Percentiles rank a stretch among this genome's conserved stretches.
Evolutionary conservation across 2,888 invertebrate genomes (phyloP).

Genomic region (Caenorhabditis imperialis): DNA sequence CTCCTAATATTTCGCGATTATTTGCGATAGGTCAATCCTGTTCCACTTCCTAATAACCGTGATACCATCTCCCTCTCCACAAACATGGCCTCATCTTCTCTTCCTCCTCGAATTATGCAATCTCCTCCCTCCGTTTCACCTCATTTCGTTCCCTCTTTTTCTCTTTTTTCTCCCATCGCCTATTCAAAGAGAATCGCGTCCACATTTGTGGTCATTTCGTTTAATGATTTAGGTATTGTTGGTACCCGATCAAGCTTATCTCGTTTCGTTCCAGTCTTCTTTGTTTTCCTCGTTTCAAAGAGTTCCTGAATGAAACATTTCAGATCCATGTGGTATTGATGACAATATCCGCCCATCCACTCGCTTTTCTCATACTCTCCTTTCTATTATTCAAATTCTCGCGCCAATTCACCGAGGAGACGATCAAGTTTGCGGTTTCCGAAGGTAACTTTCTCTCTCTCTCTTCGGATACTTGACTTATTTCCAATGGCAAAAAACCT

Average conservation of each 20-base stretch:
- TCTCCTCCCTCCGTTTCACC: slow-evolving; percentile 35
- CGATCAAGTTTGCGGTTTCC: slow-evolving; percentile 35
- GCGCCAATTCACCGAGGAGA: slow-evolving; percentile 36
- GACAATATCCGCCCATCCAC: slow-evolving; percentile 31
- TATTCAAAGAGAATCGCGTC: too few relatives aligned
- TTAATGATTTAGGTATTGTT: too few relatives aligned
- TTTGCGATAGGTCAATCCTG: slow-evolving; percentile 11
- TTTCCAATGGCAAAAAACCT: not conserved
- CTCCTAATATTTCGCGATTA: slow-evolving; percentile 10
- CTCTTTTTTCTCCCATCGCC: too few relatives aligned
- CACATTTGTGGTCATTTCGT: too few relatives aligned
- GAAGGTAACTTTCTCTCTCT: slow-evolving; percentile 22
- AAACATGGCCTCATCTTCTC: not conserved
- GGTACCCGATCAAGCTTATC: too few relatives aligned
- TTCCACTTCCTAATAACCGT: slow-evolving; percentile 53
- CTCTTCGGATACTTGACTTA: slow-evolving; percentile 13
- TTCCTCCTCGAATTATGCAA: slow-evolving; percentile 33
- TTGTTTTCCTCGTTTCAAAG: too few relatives aligned
- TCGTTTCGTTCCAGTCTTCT: not conserved
- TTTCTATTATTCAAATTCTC: slow-evolving; percentile 6
- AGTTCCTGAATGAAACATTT: too few relatives aligned
- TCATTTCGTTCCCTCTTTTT: slow-evolving; percentile 32
- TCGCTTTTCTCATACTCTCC: not conserved
- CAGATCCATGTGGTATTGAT: slow-evolving; percentile 41
- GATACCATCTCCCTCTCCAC: slow-evolving; percentile 31